Evolutionary conservation across 2,888 invertebrate genomes (phyloP).

Genomic region (Aspidiotus destructor): DNA sequence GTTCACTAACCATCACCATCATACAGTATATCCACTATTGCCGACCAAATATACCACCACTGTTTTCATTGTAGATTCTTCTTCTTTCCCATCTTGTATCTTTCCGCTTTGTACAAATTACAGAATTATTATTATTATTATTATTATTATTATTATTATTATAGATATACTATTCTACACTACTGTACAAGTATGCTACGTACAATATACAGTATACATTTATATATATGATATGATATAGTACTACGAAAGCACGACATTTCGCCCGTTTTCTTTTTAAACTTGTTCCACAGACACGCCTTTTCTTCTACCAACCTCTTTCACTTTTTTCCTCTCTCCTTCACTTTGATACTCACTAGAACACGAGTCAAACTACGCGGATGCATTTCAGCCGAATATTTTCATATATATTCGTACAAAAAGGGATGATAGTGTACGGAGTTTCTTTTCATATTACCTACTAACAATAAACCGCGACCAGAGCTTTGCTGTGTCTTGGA

Average conservation of each 20-base stretch:
- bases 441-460: too few relatives aligned
- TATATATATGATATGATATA: too few relatives aligned
- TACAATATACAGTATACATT: neutral
- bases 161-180: too few relatives aligned
- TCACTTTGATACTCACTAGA: neutral
- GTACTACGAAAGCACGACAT: conserved; percentile 2
- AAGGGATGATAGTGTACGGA: too few relatives aligned
- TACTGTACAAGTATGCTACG: too few relatives aligned
- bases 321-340: neutral
- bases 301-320: conserved; percentile 20
- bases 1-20: neutral
- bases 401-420: too few relatives aligned
- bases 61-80: neutral
- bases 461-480: too few relatives aligned
- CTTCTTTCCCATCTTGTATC: neutral
- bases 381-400: conserved; percentile 28
- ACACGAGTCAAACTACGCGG: neutral
- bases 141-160: too few relatives aligned
- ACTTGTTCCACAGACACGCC: conserved; percentile 30
- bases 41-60: conserved; percentile 3
- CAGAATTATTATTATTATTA: too few relatives aligned
- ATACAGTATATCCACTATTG: conserved; percentile 17
- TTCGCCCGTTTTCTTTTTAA: conserved; percentile 25
- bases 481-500: too few relatives aligned
- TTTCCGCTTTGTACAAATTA: too few relatives aligned